Base-by-base conservation (phyloP, 1,140 invertebrate species). In the Ips typographus region DNA sequence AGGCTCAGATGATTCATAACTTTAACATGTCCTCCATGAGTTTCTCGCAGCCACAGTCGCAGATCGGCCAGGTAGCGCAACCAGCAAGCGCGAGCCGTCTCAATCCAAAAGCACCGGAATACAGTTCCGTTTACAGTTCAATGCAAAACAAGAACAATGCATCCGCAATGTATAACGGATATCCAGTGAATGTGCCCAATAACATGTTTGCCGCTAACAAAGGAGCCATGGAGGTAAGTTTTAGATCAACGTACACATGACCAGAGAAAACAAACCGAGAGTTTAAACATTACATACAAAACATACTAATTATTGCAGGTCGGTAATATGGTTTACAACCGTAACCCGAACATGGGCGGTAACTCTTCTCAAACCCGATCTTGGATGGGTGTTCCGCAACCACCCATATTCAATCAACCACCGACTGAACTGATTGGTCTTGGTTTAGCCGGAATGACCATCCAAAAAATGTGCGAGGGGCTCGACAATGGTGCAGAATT, bases 41-140 rank as follows among this genome's bases (percentile, higher is more conserved):
- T 65, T 83, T 78, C 61, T 75, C 82, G 1, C 83, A 83, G 57
- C 78, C 79, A 6, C 81, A 81, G 8, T 69, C 59, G 42, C 58
- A 62, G 65, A 60, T 65, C 63, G 73, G 65, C 64, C 65, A 36
- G 52, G 39, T 53, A 4, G 70, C 72, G 49, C 75, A 73, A 56
- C 71, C 64, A 58, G 84, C 85, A 70, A 84, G 81, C 72, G 88
- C 88, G 82, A 94, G 92, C 43, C 85, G 92, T 58, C 84, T 95
- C 58, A 95, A 95, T 83, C 93, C 93, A 1, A 88, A 93, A 75
- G 93, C 94, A 36, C 92, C 93, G 1, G 92, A 94, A 80, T 95
- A 95, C 77, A 84, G 83, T 58, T 82, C 82, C 6, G 65, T 84
- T 3, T 84, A 84, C 68, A 78, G 82, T 52, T 81, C 78, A 36